Percentiles rank a stretch among this genome's conserved stretches.
These are phyloP conservation scores for Harpegnathos saltator DNA, from an alignment of 1,140 invertebrate species.

Conservation along the genomic window DNA sequence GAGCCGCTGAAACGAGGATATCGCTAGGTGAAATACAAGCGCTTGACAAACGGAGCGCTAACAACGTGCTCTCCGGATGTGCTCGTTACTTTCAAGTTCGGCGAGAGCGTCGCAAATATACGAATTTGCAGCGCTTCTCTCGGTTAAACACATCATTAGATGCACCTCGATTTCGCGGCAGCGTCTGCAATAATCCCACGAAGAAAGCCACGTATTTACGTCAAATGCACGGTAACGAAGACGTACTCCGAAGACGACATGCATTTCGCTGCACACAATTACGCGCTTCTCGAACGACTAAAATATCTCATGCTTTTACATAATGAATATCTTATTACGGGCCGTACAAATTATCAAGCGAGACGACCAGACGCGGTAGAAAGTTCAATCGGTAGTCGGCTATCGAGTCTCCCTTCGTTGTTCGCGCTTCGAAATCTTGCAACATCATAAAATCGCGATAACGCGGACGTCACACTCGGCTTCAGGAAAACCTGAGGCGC, in stretches of 20 bases:
- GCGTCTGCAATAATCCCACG: background rate
- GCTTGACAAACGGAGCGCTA: background rate
- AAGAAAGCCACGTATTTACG: background rate
- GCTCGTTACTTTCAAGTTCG: slow-evolving; percentile 5
- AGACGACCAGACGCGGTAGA: background rate
- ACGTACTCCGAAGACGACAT: background rate
- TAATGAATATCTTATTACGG: background rate
- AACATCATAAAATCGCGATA: background rate
- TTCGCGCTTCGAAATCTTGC: slow-evolving; percentile 7
- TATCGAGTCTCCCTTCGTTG: background rate
- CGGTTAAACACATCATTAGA: background rate
- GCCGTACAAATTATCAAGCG: background rate
- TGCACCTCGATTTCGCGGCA: background rate
- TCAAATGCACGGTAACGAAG: background rate
- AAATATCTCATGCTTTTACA: background rate
- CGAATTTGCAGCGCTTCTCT: slow-evolving; percentile 3
- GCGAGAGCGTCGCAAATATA: slow-evolving; percentile 36
- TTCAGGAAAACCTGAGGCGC: no score
- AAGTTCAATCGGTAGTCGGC: background rate
- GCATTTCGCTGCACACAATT: background rate
- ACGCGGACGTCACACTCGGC: background rate
- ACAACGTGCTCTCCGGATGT: background rate
- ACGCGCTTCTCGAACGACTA: background rate
- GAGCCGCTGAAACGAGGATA: background rate
- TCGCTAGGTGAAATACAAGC: background rate